Evolutionary conservation across 1,140 invertebrate species (phyloP).

Genomic region (Lysiphlebus fabarum): DNA sequence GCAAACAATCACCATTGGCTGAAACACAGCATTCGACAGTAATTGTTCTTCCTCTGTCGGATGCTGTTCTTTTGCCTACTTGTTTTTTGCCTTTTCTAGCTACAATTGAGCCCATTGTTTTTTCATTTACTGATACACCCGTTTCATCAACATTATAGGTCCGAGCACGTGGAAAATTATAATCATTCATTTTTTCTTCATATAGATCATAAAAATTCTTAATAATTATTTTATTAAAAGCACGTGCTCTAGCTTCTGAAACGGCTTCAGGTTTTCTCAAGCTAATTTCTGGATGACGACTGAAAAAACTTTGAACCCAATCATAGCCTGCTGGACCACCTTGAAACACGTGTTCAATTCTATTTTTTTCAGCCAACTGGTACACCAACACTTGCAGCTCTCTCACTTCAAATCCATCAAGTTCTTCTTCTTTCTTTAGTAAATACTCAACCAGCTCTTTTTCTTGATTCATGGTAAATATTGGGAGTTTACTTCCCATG

Average conservation of each 20-base stretch:
- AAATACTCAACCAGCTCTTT: slow-evolving; percentile 28
- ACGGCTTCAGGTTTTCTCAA: slow-evolving; percentile 10
- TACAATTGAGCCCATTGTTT: slow-evolving; percentile 34
- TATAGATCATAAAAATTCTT: slow-evolving; percentile 19
- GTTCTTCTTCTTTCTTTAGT: slow-evolving; percentile 26
- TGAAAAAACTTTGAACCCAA: slow-evolving; percentile 30
- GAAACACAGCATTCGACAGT: slow-evolving; percentile 30
- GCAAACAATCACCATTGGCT: slow-evolving; percentile 31
- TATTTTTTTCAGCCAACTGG: slow-evolving; percentile 34
- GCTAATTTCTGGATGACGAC: slow-evolving; percentile 18
- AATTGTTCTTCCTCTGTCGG: slow-evolving; percentile 35
- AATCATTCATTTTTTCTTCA: slow-evolving; percentile 1
- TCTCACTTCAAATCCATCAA: slow-evolving; percentile 30
- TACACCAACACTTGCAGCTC: slow-evolving; percentile 30
- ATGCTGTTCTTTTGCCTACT: slow-evolving; percentile 30
- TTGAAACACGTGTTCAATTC: slow-evolving; percentile 28
- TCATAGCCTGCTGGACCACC: slow-evolving; percentile 30
- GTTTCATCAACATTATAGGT: slow-evolving; percentile 14
- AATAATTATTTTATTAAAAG: slow-evolving; percentile 22
- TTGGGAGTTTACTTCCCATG: no score
- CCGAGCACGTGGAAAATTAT: neutral
- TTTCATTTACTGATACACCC: neutral
- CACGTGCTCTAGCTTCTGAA: slow-evolving; percentile 9
- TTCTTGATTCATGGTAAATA: slow-evolving; percentile 17
- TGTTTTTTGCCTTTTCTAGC: slow-evolving; percentile 35